Percentiles rank a stretch among this genome's conserved stretches.
Conservation (phyloP, 2,888 invertebrate species). For the Sinotaia quadrata region DNA sequence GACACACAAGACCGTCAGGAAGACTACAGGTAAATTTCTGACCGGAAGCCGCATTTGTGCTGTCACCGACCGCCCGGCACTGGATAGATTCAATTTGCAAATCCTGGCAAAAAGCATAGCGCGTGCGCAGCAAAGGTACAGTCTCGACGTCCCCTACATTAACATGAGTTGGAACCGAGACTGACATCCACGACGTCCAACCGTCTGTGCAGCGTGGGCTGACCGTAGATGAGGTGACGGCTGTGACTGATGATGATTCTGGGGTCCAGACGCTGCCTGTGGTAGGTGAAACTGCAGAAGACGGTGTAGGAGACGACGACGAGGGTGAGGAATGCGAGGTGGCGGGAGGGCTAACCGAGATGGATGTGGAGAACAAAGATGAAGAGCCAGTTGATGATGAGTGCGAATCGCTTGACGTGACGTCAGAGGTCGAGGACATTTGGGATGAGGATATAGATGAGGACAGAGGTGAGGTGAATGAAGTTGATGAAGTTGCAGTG, state of each 20-base stretch:
- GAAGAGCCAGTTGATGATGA: background rate
- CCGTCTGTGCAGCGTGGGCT: constrained; percentile 74
- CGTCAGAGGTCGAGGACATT: too few species aligned
- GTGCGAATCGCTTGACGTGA: too few species aligned
- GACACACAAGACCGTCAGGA: constrained; percentile 52
- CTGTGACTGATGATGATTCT: background rate
- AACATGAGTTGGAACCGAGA: constrained; percentile 51
- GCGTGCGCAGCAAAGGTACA: constrained; percentile 43
- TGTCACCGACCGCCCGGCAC: constrained; percentile 81
- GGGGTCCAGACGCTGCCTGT: too few species aligned
- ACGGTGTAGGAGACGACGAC: too few species aligned
- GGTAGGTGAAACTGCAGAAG: too few species aligned
- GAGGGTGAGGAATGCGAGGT: too few species aligned
- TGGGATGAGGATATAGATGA: too few species aligned
- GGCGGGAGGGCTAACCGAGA: too few species aligned
- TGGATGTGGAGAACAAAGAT: background rate
- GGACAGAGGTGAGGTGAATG: too few species aligned
- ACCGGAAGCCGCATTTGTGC: constrained; percentile 79
- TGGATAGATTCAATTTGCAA: constrained; percentile 77
- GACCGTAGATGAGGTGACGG: background rate
- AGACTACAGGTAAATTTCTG: constrained; percentile 81
- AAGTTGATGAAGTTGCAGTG: too few species aligned
- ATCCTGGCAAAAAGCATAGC: constrained; percentile 56
- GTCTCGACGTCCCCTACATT: constrained; percentile 66
- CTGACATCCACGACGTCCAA: constrained; percentile 88